Base-by-base conservation (phyloP, 1,140 invertebrate genomes). In the Oreohelix idahoensis region DNA sequence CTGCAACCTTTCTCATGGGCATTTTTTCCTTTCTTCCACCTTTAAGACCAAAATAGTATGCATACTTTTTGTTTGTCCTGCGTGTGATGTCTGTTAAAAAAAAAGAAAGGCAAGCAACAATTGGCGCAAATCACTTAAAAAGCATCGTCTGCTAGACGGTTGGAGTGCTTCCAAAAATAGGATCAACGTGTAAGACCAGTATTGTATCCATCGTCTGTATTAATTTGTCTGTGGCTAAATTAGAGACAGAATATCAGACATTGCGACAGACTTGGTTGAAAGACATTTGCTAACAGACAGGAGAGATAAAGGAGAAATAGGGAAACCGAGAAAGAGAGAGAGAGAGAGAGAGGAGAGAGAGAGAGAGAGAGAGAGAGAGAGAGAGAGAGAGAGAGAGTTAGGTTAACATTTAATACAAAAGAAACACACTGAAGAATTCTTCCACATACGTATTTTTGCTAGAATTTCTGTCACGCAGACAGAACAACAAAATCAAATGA, bases 281-380 rank as follows among this genome's bases (percentile, higher is more conserved):
- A 8, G 5, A 45, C 32, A 17, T 2, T 11, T 39, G 38, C 8
- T 39, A 39, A 74, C 42, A 74, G 71, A 26, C 38, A 39, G 38
- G 29, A 36, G 11, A 26, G 26, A 8, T 8, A 49, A 74, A 8
- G 23, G 38, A 39, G 32, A 26, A 10, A 42, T 5, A 36, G 39
- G 70, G 10, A 73, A 29, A 73, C 15, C 8, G 70, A 42, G 13
- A 58, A 5, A n/a, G 26, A 58, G 26, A 58, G 53, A 58, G 53
- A 58, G 53, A 58, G 26, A 58, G 35, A 38, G 11, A 32, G 35
- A 36, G 39, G 53, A 58, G 53, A 58, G 53, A 58, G 53, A 58
- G 53, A 58, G 53, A 58, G 53, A 58, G 53, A 58, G 53, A 58
- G 53, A 58, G 26, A 58, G 53, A 58, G 53, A 58, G 53, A 58